phyloP scores from a whole-genome alignment of 2,888 invertebrate species.

The Hypselothyrea guttata region DNA sequence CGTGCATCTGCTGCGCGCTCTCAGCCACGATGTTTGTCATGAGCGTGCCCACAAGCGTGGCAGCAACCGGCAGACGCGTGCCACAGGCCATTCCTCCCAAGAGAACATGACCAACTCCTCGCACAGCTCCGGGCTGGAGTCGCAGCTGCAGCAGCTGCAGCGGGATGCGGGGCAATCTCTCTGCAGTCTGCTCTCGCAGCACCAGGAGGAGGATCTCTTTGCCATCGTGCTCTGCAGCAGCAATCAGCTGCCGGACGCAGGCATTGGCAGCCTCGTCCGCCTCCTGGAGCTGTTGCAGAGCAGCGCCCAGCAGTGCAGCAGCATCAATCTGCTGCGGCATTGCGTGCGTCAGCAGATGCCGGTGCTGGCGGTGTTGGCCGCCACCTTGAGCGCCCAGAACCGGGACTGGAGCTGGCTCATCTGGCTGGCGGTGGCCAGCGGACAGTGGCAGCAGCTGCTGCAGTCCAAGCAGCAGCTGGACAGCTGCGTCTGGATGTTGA shows the following conservation, averaged over 20 bases:
- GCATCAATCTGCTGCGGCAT: conserved; percentile 76
- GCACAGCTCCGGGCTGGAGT: conserved; percentile 75
- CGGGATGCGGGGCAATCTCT: conserved; percentile 43
- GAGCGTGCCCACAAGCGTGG: no score
- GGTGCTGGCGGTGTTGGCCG: conserved; percentile 78
- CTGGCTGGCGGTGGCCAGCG: conserved; percentile 79
- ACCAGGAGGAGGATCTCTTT: conserved; percentile 80
- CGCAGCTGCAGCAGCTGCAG: conserved; percentile 42
- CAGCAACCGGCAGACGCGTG: no score
- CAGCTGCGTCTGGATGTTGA: conserved; percentile 64
- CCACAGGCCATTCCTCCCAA: conserved; percentile 51
- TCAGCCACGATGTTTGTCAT: conserved; percentile 64
- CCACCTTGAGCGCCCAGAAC: conserved; percentile 66
- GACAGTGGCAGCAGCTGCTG: conserved; percentile 69
- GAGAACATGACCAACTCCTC: conserved; percentile 78
- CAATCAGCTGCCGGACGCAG: conserved; percentile 61
- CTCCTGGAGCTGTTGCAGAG: conserved; percentile 76
- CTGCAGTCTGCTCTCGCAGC: conserved; percentile 52
- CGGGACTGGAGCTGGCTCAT: conserved; percentile 80
- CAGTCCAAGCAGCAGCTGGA: conserved; percentile 46
- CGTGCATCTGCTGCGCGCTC: conserved; percentile 78
- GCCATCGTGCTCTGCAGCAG: conserved; percentile 79
- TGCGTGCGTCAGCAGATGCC: conserved; percentile 74
- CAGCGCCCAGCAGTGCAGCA: conserved; percentile 53
- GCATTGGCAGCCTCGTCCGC: conserved; percentile 44